Evolutionary conservation across 1,140 invertebrate species (phyloP), one percentile per base, ranked within the genome.

Genomic region (Phenacoccus solenopsis): DNA sequence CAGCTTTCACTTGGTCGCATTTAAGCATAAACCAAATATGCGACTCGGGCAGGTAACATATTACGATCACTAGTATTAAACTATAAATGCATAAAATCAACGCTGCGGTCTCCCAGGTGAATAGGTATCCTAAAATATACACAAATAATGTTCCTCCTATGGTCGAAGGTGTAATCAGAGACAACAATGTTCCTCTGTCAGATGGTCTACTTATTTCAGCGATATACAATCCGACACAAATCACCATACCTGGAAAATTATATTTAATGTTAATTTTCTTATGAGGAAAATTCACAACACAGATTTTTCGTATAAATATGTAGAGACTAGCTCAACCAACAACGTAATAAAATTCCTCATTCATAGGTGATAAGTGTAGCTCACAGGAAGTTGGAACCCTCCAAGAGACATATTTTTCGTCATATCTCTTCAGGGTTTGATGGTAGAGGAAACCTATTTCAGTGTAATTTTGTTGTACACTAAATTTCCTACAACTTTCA

Each of bases 41-140:
- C 35, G 87, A 87, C 77, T 90, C 89, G 0, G 88, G 88, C 22
- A 86, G 78, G 75, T 84, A 81, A 73, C 85, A 78, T 81, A 86
- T 82, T n/a, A 82, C 74, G 61, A 85, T 75, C 0, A 82, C 68
- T 22, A 72, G 71, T 67, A 74, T 21, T 1, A 70, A 59, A n/a
- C 74, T 72, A 4, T 72, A 67, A 13, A 59, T 72, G 0, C 70
- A 72, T 32, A 73, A 76, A 1, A 71, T 71, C 7, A 72, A 72
- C 2, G 74, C 70, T 13, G 70, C 72, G 12, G 67, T 74, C 28
- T 78, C 73, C 83, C 76, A 82, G 35, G 70, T 70, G 25, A 76
- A 71, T 22, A 75, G 71, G 59, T 78, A 74, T 24, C 83, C 83
- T 4, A 82, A 69, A 13, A 74, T 75, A 74, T 83, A 84, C 1